phyloP scores from a whole-genome alignment of 2,888 invertebrate genomes.

The Neoascia interrupta region DNA sequence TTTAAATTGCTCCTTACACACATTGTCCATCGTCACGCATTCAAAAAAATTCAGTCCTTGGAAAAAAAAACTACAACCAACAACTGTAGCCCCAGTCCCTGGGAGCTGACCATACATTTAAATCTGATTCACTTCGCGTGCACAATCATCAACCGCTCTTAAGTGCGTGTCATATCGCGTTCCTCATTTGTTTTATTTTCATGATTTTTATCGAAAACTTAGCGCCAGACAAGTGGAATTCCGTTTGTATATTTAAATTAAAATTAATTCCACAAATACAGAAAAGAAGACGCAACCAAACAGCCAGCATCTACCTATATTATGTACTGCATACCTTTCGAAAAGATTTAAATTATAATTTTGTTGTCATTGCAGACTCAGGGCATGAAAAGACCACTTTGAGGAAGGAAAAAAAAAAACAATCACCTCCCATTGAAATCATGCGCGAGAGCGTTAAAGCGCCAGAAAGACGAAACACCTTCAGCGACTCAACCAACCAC shows the following conservation, averaged over 20 bases:
- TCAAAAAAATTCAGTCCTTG: background rate
- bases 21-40: background rate
- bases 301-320: background rate
- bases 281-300: background rate
- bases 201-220: conserved; percentile 59
- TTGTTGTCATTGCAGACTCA: conserved; percentile 52
- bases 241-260: conserved; percentile 39
- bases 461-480: background rate
- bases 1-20: too few relatives aligned
- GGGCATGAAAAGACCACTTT: conserved; percentile 19
- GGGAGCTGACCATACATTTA: background rate
- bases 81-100: background rate
- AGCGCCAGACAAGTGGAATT: conserved; percentile 62
- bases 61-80: too few relatives aligned
- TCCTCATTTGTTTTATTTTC: conserved; percentile 34
- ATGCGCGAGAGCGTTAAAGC: background rate
- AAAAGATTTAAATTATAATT: conserved; percentile 57
- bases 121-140: conserved; percentile 39
- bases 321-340: background rate
- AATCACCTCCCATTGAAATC: background rate
- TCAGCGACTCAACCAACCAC: too few relatives aligned
- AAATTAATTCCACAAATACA: conserved; percentile 29
- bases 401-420: background rate
- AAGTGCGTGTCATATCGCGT: conserved; percentile 54
- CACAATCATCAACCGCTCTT: conserved; percentile 39